Evolutionary conservation across 2,888 invertebrate genomes (phyloP).

Genomic region (Parnassius glacialis): DNA sequence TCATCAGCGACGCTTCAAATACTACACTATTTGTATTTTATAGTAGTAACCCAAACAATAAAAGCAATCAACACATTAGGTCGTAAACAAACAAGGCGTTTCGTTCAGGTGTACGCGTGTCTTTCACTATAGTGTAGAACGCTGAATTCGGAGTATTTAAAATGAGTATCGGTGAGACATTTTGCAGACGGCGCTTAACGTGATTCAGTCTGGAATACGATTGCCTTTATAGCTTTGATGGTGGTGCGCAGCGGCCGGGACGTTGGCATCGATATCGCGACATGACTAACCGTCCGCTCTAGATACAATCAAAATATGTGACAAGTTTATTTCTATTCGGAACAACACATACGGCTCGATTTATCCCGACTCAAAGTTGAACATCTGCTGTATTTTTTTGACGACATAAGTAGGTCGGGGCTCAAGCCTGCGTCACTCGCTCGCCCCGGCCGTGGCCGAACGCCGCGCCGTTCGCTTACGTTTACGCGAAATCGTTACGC

Average conservation of each 20-base stretch:
- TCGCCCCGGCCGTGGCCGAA: conserved; percentile 51
- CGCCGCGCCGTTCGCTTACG: conserved; percentile 51
- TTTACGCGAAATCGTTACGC: conserved; percentile 70
- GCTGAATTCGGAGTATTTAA: conserved; percentile 47
- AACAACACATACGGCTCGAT: conserved; percentile 74
- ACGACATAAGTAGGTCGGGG: conserved; percentile 80
- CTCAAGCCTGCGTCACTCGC: conserved; percentile 70
- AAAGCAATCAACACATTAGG: conserved; percentile 14
- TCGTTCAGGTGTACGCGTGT: conserved; percentile 17
- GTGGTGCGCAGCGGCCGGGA: conserved; percentile 60
- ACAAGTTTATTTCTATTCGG: conserved; percentile 81
- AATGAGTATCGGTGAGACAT: conserved; percentile 71
- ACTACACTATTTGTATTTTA: not conserved
- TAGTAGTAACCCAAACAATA: not conserved
- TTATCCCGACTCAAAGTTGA: conserved; percentile 72
- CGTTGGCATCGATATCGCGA: conserved; percentile 76
- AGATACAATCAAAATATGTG: conserved; percentile 81
- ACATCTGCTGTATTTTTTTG: conserved; percentile 78
- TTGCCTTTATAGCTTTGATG: conserved; percentile 75
- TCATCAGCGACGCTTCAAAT: not conserved
- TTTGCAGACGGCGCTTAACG: conserved; percentile 80
- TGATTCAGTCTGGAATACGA: conserved; percentile 74
- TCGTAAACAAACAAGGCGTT: conserved; percentile 25
- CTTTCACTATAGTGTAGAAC: conserved; percentile 30
- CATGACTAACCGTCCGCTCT: conserved; percentile 80